Percentiles rank a stretch among this genome's conserved stretches.
These are phyloP conservation scores for Chaenogobius annularis DNA, from an alignment of 2,113 vertebrate genomes.

Conservation along the genomic window DNA sequence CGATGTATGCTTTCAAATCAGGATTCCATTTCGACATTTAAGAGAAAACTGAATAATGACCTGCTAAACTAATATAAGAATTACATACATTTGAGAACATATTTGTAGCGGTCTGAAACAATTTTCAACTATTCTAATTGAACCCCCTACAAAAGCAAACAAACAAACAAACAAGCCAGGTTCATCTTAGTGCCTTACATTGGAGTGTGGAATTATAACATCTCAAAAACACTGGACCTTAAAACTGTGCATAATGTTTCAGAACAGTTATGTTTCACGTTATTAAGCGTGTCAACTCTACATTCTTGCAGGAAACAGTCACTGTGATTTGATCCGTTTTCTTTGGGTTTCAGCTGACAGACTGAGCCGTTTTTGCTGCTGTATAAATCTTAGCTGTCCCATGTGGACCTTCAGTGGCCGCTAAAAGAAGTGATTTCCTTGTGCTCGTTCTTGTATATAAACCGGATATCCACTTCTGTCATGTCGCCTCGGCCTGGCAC, in stretches of 20 bases:
- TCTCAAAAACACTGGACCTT: no score
- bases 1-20: no score
- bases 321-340: neutral
- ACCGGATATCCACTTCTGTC: slow-evolving; percentile 7
- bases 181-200: neutral
- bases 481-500: slow-evolving; percentile 25
- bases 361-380: neutral
- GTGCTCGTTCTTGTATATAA: slow-evolving; percentile 2
- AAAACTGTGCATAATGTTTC: neutral
- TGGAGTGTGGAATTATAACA: neutral
- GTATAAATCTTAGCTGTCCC: neutral
- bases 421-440: slow-evolving; percentile 4
- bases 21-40: no score
- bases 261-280: neutral
- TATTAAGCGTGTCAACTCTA: neutral
- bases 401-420: neutral
- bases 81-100: neutral
- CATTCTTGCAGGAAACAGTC: slow-evolving; percentile 1
- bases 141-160: no score
- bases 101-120: neutral
- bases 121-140: no score
- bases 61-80: no score
- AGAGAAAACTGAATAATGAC: no score
- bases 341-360: neutral
- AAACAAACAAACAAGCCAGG: neutral